Conservation (phyloP, 2,797 vertebrate genomes). For the Diplodus puntazzo region DNA sequence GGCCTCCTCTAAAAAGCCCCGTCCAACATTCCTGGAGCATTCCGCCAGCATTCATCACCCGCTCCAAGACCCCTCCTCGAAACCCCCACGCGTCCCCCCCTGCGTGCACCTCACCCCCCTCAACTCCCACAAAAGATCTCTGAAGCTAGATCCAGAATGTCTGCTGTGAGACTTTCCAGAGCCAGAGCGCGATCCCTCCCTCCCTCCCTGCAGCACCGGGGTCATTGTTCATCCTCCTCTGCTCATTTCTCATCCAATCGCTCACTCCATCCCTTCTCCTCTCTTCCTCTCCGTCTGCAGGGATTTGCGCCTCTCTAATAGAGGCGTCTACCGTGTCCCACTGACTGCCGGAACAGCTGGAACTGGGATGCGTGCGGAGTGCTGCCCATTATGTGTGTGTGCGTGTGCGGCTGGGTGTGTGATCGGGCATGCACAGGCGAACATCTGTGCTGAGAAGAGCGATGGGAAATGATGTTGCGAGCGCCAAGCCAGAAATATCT, state of each 20-base stretch:
- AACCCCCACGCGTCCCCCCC: conserved; percentile 19
- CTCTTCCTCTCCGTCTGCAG: conserved; percentile 58
- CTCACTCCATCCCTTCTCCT: conserved; percentile 59
- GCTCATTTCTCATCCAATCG: conserved; percentile 63
- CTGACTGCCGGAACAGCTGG: conserved; percentile 80
- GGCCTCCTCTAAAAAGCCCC: conserved; percentile 62
- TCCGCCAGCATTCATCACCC: conserved; percentile 71
- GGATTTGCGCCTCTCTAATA: conserved; percentile 78
- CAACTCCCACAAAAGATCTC: conserved; percentile 41
- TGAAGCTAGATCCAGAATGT: conserved; percentile 71
- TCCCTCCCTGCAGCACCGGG: conserved; percentile 47
- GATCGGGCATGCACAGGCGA: conserved; percentile 50
- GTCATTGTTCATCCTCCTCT: conserved; percentile 75
- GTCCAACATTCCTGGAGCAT: conserved; percentile 78
- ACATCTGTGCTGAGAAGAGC: conserved; percentile 73
- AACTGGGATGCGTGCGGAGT: conserved; percentile 59
- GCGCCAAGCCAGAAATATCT: conserved; percentile 61
- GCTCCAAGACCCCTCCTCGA: conserved; percentile 58
- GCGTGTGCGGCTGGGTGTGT: conserved; percentile 25
- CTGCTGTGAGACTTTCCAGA: conserved; percentile 69
- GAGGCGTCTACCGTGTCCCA: conserved; percentile 78
- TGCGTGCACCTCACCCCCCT: conserved; percentile 41
- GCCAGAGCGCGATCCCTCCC: conserved; percentile 35
- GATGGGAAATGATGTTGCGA: conserved; percentile 72
- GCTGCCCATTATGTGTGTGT: conserved; percentile 46